Percentiles rank a stretch among this genome's conserved stretches.
Conservation (phyloP, 2,113 vertebrate species). For the Xenus cinereus region DNA sequence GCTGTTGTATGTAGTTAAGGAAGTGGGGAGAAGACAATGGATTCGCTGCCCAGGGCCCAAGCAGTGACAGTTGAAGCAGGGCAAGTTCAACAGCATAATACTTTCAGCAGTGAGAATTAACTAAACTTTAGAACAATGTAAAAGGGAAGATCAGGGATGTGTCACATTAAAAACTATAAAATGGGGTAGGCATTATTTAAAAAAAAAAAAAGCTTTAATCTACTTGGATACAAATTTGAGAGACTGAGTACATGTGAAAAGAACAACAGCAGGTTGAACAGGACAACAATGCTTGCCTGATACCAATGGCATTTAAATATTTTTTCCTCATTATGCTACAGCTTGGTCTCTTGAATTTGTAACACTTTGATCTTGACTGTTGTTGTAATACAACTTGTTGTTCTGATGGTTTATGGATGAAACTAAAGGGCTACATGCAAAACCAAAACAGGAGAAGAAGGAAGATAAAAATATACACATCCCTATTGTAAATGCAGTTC, state of each 20-base stretch:
- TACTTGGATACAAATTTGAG: neutral
- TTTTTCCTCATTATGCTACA: neutral
- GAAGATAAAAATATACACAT: neutral
- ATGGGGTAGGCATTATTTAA: neutral
- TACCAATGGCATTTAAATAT: rapidly evolving
- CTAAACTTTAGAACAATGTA: neutral
- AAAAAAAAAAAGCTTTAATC: neutral
- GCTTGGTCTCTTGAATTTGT: neutral
- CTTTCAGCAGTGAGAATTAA: neutral
- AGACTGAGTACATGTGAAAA: neutral
- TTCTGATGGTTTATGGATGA: neutral
- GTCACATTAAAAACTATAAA: neutral
- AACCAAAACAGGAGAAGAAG: neutral
- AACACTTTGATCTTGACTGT: neutral
- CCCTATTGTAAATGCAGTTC: neutral
- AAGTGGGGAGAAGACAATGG: neutral
- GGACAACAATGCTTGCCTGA: neutral
- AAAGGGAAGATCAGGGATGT: neutral
- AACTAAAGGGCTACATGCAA: neutral
- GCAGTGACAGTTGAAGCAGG: neutral
- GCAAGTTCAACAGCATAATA: neutral
- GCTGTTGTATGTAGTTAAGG: neutral
- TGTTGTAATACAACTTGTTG: neutral
- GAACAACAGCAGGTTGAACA: neutral
- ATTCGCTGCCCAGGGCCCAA: neutral